Conservation (phyloP, 2,113 vertebrate species). For the Lophura nycthemera region DNA sequence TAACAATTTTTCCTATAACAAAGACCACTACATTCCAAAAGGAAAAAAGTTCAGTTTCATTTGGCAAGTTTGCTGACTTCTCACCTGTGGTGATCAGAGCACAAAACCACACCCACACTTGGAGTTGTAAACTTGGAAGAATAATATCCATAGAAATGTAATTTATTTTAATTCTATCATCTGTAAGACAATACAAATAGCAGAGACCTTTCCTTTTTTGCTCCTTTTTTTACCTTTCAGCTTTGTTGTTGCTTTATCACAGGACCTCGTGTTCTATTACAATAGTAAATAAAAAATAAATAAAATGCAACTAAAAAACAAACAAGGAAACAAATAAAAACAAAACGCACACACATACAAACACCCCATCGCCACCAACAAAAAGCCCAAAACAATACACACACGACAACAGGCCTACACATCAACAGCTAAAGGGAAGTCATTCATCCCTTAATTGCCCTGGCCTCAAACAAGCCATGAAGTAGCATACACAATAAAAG, state of each 20-base stretch:
- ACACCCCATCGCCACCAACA: constrained; percentile 26
- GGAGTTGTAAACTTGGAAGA: neutral
- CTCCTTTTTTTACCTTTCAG: constrained; percentile 52
- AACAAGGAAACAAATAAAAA: neutral
- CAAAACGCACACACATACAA: neutral
- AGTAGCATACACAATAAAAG: constrained; percentile 88
- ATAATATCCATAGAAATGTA: constrained; percentile 36
- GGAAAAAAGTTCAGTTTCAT: neutral
- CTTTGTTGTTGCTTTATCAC: constrained; percentile 67
- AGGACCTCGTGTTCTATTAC: constrained; percentile 46
- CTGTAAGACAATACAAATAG: constrained; percentile 78
- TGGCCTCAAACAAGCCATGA: constrained; percentile 87
- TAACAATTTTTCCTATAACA: neutral
- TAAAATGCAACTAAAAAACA: neutral
- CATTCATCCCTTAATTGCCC: constrained; percentile 91
- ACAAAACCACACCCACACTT: neutral
- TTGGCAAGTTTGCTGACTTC: neutral
- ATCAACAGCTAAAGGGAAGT: constrained; percentile 86
- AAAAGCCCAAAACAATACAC: constrained; percentile 63
- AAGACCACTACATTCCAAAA: neutral
- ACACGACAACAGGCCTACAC: constrained; percentile 66
- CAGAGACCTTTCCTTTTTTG: constrained; percentile 52
- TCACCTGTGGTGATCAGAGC: neutral
- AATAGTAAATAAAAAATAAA: neutral
- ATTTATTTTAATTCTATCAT: constrained; percentile 72